Evolutionary conservation across 2,113 vertebrate species (phyloP), one percentile per base, ranked within the genome.

Genomic region (Lycaon pictus): DNA sequence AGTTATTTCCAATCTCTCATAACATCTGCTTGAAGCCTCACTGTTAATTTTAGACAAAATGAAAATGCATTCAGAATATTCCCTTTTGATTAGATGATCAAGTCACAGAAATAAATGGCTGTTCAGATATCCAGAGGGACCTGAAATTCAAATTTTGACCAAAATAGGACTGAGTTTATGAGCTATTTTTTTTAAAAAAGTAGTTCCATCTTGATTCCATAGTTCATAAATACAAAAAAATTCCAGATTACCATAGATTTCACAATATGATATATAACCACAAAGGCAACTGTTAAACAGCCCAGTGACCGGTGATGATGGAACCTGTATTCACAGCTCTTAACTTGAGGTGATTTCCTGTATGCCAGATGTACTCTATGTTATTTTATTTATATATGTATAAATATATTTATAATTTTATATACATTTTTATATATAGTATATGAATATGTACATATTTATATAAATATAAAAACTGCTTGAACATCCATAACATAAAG

Each of bases 1-100:
- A 92, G 92, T 97, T 96, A 96, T 88, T 97, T 93, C 67, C 95
- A 56, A 84, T 97, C 69, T 97, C 96, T 97, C 88, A 95, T 97
- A 89, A 86, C 80, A 88, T 93, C 56, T 96, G 76, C 79, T 87
- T 96, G 60, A 95, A 93, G 43, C 7, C 27, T 97, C 62, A 77
- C 1, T 77, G 96, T 96, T 98, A 98, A 98, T 94, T 93, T 95
- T 79, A 96, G 95, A 16, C 29, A 98, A 94, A 98, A 98, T 85
- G n/a, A 98, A 98, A 98, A 96, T 76, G 60, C 0, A 96, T 93
- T 92, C 94, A 76, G 55, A 97, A 98, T 98, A 97, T 96, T 94
- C 90, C 43, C 48, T 92, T 89, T 88, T 88, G 20, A 96, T 82
- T 85, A 94, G 35, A 95, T 94, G 48, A 77, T 92, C 11, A 65